Evolutionary conservation across 2,888 invertebrate genomes (phyloP), one percentile per base, ranked within the genome.

Genomic region (Mamestra brassicae): DNA sequence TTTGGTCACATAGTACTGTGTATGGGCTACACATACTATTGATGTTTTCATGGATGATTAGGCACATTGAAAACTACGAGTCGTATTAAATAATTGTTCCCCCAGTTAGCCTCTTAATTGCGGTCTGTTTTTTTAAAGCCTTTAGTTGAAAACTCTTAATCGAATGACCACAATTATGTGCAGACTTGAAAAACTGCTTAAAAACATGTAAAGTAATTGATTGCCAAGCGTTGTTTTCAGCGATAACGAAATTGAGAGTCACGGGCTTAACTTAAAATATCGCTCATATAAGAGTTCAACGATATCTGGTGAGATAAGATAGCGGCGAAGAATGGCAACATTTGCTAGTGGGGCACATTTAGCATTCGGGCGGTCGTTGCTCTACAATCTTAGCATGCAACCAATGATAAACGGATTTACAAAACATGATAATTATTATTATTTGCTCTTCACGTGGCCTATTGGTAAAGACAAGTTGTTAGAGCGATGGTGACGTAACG

Each of bases 291-390:
- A 34, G 54, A 82, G 85, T 82, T 85, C 83, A 85, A 73, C 64
- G 85, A 71, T 77, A 78, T 68, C 63, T 63, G 26, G 10, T 1
- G 54, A 60, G 83, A 85, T 83, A 74, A 83, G 85, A 85, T 85
- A 63, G 47, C 17, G 36, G 10, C 7, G 11, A 57, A n/a, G 36
- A 52, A 66, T 77, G 61, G 38, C n/a, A 63, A 63, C 60, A 68
- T 62, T 79, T 1, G 26, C 17, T 11, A 62, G 38, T 57, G 52
- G 34, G 62, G 38, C 58, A 15, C 47, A 64, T 62, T 58, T 70
- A 76, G 42, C 62, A 60, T 66, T 68, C 34, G 34, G 17, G n/a
- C 81, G 81, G 81, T 70, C 81, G 68, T 81, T 85, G 72, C 66
- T 82, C 81, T 34, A 63, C 10, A 52, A 68, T 26, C 58, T 45